These are phyloP conservation scores for Oxyura jamaicensis DNA, from an alignment of 2,113 vertebrate species.

Conservation along the genomic window DNA sequence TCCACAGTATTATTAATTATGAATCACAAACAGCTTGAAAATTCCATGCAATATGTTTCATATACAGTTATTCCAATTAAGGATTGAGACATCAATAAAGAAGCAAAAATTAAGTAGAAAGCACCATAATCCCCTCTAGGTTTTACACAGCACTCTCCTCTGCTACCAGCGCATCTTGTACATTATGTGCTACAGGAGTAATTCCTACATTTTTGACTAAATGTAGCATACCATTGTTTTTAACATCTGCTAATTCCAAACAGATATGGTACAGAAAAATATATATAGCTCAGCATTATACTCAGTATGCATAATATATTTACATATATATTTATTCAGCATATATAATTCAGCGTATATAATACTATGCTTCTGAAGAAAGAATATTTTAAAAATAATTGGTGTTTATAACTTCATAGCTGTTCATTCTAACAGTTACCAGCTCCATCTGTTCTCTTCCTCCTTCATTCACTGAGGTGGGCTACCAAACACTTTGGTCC, in stretches of 20 bases:
- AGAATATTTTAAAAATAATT: background rate
- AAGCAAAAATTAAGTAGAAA: background rate
- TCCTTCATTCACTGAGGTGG: background rate
- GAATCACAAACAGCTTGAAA: background rate
- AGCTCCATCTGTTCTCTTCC: background rate
- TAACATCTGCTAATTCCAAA: background rate
- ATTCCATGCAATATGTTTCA: background rate
- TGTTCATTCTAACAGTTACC: background rate
- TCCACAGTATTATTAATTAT: background rate
- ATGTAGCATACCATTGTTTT: background rate
- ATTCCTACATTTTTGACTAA: background rate
- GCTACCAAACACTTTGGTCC: background rate
- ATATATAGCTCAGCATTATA: background rate
- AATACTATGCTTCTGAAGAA: background rate
- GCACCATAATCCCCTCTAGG: background rate
- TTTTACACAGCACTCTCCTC: background rate
- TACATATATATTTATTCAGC: background rate
- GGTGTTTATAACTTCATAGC: background rate
- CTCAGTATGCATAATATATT: background rate
- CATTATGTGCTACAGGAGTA: accelerated
- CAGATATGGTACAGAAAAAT: background rate
- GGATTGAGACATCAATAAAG: background rate
- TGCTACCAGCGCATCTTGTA: background rate
- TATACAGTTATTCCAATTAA: background rate
- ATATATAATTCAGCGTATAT: background rate